Percentiles rank a stretch among this genome's conserved stretches.
Evolutionary conservation across 2,113 vertebrate genomes (phyloP).

Genomic region (Calyptomena viridis): DNA sequence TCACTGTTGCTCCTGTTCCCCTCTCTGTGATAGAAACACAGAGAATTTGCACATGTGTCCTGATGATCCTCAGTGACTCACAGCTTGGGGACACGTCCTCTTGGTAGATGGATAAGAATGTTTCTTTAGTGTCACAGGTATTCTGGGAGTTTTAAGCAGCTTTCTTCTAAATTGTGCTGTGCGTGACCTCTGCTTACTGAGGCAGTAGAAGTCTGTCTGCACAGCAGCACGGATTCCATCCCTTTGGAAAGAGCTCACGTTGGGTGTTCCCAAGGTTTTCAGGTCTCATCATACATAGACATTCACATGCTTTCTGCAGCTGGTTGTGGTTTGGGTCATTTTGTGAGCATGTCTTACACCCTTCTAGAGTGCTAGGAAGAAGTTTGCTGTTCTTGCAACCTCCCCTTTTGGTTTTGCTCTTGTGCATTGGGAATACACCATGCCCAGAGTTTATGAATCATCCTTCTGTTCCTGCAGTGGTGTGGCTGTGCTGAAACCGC

Average conservation of each 20-base stretch:
- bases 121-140: background rate
- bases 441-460: background rate
- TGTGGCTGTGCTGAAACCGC: background rate
- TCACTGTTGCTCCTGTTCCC: background rate
- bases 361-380: background rate
- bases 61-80: background rate
- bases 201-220: accelerated
- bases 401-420: background rate
- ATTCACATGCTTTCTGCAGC: background rate
- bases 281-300: background rate
- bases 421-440: accelerated
- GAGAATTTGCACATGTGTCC: background rate
- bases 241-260: background rate
- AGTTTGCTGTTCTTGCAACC: background rate
- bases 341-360: background rate
- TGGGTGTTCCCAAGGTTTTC: background rate
- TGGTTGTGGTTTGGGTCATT: background rate
- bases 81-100: background rate
- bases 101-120: background rate
- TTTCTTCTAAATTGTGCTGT: background rate
- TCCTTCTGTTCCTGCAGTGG: accelerated
- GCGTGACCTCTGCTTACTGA: background rate
- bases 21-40: background rate
- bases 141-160: background rate
- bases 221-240: background rate